phyloP scores from a whole-genome alignment of 2,797 vertebrate genomes.

The Caiman crocodilus region DNA sequence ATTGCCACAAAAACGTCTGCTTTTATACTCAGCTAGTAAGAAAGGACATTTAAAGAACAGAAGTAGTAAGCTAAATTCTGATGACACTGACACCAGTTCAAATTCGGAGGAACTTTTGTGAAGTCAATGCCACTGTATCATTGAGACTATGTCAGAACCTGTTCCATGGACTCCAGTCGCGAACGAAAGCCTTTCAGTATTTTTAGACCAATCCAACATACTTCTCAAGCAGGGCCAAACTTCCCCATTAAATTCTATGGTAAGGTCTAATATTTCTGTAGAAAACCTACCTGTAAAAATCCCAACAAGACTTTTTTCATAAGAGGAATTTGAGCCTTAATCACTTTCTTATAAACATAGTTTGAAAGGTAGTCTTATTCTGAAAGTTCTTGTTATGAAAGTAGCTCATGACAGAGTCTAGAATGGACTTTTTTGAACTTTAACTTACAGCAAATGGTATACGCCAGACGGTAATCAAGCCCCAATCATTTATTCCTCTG shows the following conservation, averaged over 20 bases:
- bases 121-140: background rate
- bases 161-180: background rate
- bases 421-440: background rate
- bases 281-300: background rate
- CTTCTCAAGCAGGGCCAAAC: background rate
- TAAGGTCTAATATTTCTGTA: background rate
- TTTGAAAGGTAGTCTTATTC: background rate
- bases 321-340: background rate
- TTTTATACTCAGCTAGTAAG: background rate
- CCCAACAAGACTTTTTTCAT: background rate
- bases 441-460: background rate
- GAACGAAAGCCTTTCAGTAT: background rate
- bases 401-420: background rate
- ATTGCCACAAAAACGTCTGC: background rate
- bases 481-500: background rate
- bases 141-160: background rate
- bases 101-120: background rate
- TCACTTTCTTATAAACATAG: background rate
- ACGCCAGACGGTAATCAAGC: background rate
- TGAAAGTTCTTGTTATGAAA: background rate
- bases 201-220: no score
- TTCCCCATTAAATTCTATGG: background rate
- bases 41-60: background rate
- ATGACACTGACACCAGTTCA: background rate
- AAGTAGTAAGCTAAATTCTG: no score